Evolutionary conservation across 2,113 vertebrate genomes (phyloP).

Genomic region (Urocynchramus pylzowi): DNA sequence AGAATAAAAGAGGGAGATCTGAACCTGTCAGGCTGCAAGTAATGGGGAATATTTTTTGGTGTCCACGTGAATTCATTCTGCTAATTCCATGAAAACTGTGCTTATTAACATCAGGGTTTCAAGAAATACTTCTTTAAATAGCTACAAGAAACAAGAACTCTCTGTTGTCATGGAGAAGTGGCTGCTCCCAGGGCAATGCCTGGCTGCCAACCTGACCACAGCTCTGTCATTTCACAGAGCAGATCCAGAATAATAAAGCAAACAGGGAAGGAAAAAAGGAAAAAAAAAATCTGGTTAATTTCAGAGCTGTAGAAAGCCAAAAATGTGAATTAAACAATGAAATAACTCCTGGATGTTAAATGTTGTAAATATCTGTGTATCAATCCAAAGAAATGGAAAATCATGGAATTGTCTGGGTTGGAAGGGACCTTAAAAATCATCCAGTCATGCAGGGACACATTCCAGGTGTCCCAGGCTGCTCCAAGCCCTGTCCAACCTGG

Average conservation of each 20-base stretch:
- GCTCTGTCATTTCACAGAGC: neutral
- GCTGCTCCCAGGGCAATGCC: neutral
- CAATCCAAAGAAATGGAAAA: neutral
- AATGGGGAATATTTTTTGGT: neutral
- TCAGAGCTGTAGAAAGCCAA: neutral
- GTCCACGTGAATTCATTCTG: fast-evolving
- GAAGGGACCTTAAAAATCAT: neutral
- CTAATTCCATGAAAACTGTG: neutral
- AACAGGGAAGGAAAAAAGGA: neutral
- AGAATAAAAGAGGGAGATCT: fast-evolving
- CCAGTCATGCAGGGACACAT: neutral
- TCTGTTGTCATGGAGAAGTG: neutral
- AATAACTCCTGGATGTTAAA: too few species aligned
- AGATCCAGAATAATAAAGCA: neutral
- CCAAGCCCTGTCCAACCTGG: fast-evolving
- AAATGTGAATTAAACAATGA: neutral
- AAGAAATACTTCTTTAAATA: neutral
- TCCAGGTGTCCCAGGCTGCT: fast-evolving
- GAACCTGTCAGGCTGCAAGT: neutral
- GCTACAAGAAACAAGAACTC: neutral
- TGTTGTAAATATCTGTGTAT: neutral
- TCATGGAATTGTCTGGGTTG: neutral
- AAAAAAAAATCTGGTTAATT: neutral
- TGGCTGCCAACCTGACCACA: neutral
- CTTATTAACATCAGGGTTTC: neutral